A percentile compares a stretch with the other conserved stretches of the same genome.
Conservation (phyloP, 1,140 invertebrate genomes). For the Portunus trituberculatus region DNA sequence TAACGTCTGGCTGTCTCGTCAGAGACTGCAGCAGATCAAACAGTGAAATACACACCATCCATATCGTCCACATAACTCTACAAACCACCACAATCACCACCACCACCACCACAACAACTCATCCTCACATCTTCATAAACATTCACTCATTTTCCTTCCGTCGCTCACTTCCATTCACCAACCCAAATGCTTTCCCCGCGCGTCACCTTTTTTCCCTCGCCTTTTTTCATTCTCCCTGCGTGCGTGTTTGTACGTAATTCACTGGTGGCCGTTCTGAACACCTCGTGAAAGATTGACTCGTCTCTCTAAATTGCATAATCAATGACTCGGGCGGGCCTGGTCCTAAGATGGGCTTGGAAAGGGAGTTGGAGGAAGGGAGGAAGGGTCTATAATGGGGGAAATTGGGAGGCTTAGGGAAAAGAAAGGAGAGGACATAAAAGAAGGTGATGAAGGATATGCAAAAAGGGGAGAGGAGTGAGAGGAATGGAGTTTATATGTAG, state of each 20-base stretch:
- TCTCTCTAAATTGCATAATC: slow-evolving; percentile 76
- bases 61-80: background rate
- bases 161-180: background rate
- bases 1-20: too few relatives aligned
- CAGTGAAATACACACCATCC: too few relatives aligned
- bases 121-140: background rate
- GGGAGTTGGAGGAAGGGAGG: background rate
- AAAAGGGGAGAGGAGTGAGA: background rate
- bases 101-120: background rate
- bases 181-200: background rate
- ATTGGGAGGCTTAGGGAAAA: background rate
- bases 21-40: too few relatives aligned
- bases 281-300: slow-evolving; percentile 75
- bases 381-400: background rate
- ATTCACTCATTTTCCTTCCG: background rate
- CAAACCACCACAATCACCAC: background rate
- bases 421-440: background rate
- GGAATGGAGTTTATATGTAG: background rate
- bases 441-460: background rate
- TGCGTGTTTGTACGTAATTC: slow-evolving; percentile 58
- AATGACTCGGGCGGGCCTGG: slow-evolving; percentile 61
- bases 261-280: slow-evolving; percentile 69
- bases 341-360: slow-evolving; percentile 16
- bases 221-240: background rate
- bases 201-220: background rate